phyloP scores from a whole-genome alignment of 1,140 invertebrate genomes.

The Agraylea sexmaculata region DNA sequence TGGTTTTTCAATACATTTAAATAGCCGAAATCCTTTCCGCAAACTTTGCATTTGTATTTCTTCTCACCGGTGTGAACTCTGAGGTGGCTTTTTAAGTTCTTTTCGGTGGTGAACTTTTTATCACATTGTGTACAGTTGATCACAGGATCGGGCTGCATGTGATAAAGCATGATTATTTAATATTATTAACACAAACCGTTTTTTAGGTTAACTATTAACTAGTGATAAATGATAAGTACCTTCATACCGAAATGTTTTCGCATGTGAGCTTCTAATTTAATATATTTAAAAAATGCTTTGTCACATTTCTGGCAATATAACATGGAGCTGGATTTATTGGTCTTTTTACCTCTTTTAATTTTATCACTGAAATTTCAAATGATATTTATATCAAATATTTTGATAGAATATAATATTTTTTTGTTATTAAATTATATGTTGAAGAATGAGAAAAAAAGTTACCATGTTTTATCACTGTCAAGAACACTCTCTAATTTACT shows the following conservation, averaged over 20 bases:
- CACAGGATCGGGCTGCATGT: slow-evolving; percentile 31
- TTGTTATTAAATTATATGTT: no score
- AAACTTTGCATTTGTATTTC: slow-evolving; percentile 67
- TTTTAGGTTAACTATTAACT: slow-evolving; percentile 1
- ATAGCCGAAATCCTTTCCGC: slow-evolving; percentile 55
- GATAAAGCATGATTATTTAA: slow-evolving; percentile 11
- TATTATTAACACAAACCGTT: slow-evolving; percentile 4
- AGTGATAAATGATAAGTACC: slow-evolving; percentile 7
- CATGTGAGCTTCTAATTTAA: slow-evolving; percentile 21
- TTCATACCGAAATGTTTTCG: slow-evolving; percentile 22
- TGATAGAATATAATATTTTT: no score
- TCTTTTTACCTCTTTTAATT: no score
- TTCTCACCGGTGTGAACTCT: slow-evolving; percentile 70
- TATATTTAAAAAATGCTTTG: slow-evolving; percentile 21
- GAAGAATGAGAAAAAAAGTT: no score
- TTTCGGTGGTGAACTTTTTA: slow-evolving; percentile 33
- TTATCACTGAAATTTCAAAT: no score
- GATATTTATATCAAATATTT: no score
- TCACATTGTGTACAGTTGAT: slow-evolving; percentile 36
- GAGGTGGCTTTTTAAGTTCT: slow-evolving; percentile 47
- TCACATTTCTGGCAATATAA: no score
- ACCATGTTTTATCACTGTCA: no score
- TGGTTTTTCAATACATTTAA: slow-evolving; percentile 19
- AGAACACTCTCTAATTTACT: no score
- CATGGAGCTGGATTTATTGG: no score